A percentile compares a stretch with the other conserved stretches of the same genome.
These are phyloP conservation scores for Drosophila paranaensis DNA, from an alignment of 2,888 invertebrate species.

Conservation along the genomic window DNA sequence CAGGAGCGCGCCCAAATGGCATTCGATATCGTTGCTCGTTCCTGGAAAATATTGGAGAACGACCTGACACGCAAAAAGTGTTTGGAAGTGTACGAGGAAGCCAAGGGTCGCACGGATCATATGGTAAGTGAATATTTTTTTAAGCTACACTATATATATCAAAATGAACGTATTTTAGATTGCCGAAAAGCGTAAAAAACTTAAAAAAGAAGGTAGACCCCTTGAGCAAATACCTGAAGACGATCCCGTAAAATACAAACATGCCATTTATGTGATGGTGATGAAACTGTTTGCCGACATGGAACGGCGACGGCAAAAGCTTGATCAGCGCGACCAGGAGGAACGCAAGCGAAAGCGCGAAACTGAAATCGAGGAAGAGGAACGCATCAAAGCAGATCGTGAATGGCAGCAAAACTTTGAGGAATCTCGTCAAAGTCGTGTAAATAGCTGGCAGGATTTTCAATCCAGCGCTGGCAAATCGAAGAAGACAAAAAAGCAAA, in stretches of 20 bases:
- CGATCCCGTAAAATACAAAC: conserved; percentile 93
- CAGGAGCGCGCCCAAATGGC: conserved; percentile 96
- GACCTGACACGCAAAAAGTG: conserved; percentile 97
- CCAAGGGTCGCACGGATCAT: conserved; percentile 96
- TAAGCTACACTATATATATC: not conserved
- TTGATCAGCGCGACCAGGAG: conserved; percentile 95
- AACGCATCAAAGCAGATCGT: conserved; percentile 94
- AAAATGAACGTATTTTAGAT: conserved; percentile 86
- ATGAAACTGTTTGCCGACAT: conserved; percentile 99
- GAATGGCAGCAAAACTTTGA: conserved; percentile 99
- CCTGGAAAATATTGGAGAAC: conserved; percentile 97
- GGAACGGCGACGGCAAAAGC: conserved; percentile 94
- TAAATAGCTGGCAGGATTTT: conserved; percentile 97
- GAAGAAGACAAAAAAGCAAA: conserved; percentile 91
- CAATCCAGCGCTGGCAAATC: conserved; percentile 88
- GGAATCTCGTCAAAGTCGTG: conserved; percentile 95
- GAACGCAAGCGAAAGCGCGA: conserved; percentile 97
- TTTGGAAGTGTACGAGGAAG: conserved; percentile 98
- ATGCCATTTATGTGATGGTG: conserved; percentile 98
- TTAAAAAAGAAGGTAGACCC: conserved; percentile 94
- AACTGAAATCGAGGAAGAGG: conserved; percentile 96
- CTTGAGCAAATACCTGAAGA: conserved; percentile 93
- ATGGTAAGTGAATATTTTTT: conserved; percentile 88
- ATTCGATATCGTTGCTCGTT: conserved; percentile 96
- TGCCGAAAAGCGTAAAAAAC: conserved; percentile 96